These are phyloP conservation scores for Boloria euphrosyne DNA, from an alignment of 2,888 invertebrate genomes.

Conservation along the genomic window DNA sequence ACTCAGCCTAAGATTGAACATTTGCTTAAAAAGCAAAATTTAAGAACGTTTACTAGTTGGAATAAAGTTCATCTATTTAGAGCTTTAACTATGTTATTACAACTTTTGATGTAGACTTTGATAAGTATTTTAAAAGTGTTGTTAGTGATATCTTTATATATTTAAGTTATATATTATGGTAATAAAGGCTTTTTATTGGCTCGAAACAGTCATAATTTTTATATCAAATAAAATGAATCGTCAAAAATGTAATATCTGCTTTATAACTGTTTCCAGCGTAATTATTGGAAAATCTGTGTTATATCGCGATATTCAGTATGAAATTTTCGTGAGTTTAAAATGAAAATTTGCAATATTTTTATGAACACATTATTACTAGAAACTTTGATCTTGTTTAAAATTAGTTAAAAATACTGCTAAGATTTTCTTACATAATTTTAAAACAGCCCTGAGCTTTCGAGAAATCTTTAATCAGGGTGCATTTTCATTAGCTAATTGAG, in stretches of 20 bases:
- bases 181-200: too few relatives aligned
- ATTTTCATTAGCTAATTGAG: conserved; percentile 79
- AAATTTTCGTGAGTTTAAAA: conserved; percentile 3
- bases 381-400: conserved; percentile 11
- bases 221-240: not conserved
- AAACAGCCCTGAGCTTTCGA: conserved; percentile 38
- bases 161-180: not conserved
- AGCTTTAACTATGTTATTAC: too few relatives aligned
- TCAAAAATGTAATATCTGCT: not conserved
- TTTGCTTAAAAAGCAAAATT: too few relatives aligned
- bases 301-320: not conserved
- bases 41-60: too few relatives aligned
- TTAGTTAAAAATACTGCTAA: conserved; percentile 22
- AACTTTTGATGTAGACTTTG: too few relatives aligned
- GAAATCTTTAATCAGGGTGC: conserved; percentile 55
- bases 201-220: not conserved
- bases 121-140: too few relatives aligned
- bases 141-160: not conserved
- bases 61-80: too few relatives aligned
- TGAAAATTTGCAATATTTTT: not conserved
- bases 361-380: conserved; percentile 4
- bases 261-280: too few relatives aligned
- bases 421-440: conserved; percentile 29
- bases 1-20: too few relatives aligned
- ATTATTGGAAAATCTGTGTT: too few relatives aligned